Evolutionary conservation across 2,797 vertebrate genomes (phyloP).

Genomic region (Lepidocolaptes lacrymiger): DNA sequence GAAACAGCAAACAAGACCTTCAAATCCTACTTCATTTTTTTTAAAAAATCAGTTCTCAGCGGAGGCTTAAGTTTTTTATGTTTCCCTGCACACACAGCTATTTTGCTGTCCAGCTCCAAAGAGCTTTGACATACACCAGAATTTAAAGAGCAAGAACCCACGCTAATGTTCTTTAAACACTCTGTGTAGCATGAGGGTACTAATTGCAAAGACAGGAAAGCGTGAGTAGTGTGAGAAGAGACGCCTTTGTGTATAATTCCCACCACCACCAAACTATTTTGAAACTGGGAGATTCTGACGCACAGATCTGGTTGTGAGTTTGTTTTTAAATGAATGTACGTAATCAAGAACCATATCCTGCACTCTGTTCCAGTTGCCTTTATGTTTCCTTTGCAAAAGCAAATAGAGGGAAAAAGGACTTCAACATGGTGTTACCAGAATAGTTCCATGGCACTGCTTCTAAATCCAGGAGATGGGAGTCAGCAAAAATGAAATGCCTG

Average conservation of each 20-base stretch:
- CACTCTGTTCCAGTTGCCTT: background rate
- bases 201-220: background rate
- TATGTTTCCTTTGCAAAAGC: background rate
- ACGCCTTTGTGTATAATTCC: rapidly evolving
- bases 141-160: background rate
- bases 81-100: background rate
- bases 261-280: background rate
- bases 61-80: background rate
- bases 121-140: background rate
- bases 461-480: background rate
- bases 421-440: background rate
- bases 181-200: rapidly evolving
- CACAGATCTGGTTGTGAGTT: background rate
- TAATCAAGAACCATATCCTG: background rate
- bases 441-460: background rate
- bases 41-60: background rate
- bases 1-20: background rate
- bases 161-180: background rate
- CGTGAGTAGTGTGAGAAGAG: background rate
- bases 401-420: background rate
- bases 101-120: background rate
- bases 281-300: background rate
- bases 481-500: background rate
- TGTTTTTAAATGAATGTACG: background rate
- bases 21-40: background rate